A percentile compares a stretch with the other conserved stretches of the same genome.
Conservation (phyloP, 2,888 invertebrate genomes). For the Eristalis intricaria region DNA sequence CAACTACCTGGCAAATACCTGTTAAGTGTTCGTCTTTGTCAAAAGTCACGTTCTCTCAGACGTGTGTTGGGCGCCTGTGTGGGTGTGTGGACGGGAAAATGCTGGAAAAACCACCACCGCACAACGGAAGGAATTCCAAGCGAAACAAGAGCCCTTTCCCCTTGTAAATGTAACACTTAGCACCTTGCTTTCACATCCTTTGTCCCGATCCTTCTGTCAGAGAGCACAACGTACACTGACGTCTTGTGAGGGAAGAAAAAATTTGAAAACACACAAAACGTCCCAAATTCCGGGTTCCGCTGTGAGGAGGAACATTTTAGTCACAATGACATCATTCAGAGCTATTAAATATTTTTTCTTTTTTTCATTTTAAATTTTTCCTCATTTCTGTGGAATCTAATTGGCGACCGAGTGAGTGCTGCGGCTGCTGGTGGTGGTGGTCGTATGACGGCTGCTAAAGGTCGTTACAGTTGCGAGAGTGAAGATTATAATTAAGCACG, state of each 20-base stretch:
- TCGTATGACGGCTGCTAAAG: slow-evolving; percentile 19
- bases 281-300: background rate
- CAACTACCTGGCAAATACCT: slow-evolving; percentile 26
- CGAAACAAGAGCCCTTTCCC: background rate
- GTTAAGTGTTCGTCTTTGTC: slow-evolving; percentile 62
- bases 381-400: slow-evolving; percentile 3
- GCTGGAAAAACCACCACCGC: background rate
- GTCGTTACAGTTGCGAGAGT: slow-evolving; percentile 33
- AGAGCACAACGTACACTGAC: background rate
- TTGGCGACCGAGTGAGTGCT: slow-evolving; percentile 18
- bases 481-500: slow-evolving; percentile 45
- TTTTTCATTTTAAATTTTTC: background rate
- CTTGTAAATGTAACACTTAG: slow-evolving; percentile 45
- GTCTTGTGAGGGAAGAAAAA: background rate
- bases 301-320: background rate
- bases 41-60: slow-evolving; percentile 64
- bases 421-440: background rate
- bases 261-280: background rate
- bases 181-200: slow-evolving; percentile 20
- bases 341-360: background rate
- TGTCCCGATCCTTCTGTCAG: background rate
- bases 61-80: background rate
- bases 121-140: too few relatives aligned
- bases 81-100: background rate
- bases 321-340: slow-evolving; percentile 39